These are phyloP conservation scores for Darevskia mixta DNA, from an alignment of 2,797 vertebrate species.

Conservation along the genomic window DNA sequence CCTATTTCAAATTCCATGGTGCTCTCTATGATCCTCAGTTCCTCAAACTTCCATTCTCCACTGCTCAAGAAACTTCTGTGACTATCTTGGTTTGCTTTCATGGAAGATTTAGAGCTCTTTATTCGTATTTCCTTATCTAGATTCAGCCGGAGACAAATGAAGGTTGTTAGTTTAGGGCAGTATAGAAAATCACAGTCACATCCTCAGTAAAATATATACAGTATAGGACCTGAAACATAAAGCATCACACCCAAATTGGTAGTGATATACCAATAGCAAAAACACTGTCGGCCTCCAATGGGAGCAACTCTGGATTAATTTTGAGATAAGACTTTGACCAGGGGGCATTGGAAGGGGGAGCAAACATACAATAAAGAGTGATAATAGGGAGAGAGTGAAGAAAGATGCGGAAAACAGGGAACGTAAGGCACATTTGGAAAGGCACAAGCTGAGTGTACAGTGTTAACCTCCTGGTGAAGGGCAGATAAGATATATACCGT, in stretches of 20 bases:
- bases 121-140: neutral
- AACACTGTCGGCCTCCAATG: neutral
- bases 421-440: neutral
- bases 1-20: rapidly evolving
- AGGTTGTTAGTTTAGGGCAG: neutral
- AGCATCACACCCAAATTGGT: neutral
- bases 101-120: constrained; percentile 2
- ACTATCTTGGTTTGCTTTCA: constrained; percentile 5
- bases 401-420: neutral
- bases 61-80: neutral
- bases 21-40: neutral
- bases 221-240: neutral
- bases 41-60: constrained; percentile 31
- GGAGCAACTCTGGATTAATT: neutral
- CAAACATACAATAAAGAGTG: neutral
- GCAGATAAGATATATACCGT: neutral
- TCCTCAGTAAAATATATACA: neutral
- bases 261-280: neutral
- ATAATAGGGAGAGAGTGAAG: neutral
- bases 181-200: neutral
- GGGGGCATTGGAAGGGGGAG: neutral
- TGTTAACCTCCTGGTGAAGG: neutral
- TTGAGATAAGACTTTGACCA: neutral
- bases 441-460: neutral
- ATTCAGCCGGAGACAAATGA: neutral